Conservation (phyloP, 2,888 invertebrate species). For the Drepana falcataria region DNA sequence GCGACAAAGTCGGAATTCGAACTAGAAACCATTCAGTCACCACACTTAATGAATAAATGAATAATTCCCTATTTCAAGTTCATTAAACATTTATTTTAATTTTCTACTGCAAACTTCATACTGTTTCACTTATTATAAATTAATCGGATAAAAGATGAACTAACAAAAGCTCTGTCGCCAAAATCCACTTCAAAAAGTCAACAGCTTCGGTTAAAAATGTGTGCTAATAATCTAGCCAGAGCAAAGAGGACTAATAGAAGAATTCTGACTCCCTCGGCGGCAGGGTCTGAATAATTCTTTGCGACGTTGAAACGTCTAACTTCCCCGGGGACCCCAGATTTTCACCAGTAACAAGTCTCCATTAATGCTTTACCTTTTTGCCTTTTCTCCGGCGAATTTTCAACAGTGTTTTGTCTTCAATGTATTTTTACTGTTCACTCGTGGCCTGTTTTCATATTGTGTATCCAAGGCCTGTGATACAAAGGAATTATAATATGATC, state of each 20-base stretch:
- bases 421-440: too few species aligned
- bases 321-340: slow-evolving; percentile 14
- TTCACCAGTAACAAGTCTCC: slow-evolving; percentile 10
- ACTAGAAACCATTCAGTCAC: too few species aligned
- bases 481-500: too few species aligned
- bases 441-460: too few species aligned
- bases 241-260: slow-evolving; percentile 6
- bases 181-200: not conserved
- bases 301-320: slow-evolving; percentile 10
- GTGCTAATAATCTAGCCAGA: not conserved
- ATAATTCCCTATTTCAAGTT: too few species aligned
- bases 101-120: too few species aligned
- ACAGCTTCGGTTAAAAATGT: not conserved
- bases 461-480: too few species aligned
- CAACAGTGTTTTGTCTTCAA: not conserved
- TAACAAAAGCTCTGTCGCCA: not conserved
- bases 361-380: slow-evolving; percentile 9
- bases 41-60: too few species aligned
- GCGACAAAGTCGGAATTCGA: too few species aligned
- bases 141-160: too few species aligned
- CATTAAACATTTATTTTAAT: too few species aligned
- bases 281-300: slow-evolving; percentile 14
- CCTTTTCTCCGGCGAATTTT: slow-evolving; percentile 1
- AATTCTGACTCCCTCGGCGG: slow-evolving; percentile 6
- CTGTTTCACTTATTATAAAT: too few species aligned